Percentiles rank a stretch among this genome's conserved stretches.
phyloP scores from a whole-genome alignment of 2,113 vertebrate species.

The Murina feae region DNA sequence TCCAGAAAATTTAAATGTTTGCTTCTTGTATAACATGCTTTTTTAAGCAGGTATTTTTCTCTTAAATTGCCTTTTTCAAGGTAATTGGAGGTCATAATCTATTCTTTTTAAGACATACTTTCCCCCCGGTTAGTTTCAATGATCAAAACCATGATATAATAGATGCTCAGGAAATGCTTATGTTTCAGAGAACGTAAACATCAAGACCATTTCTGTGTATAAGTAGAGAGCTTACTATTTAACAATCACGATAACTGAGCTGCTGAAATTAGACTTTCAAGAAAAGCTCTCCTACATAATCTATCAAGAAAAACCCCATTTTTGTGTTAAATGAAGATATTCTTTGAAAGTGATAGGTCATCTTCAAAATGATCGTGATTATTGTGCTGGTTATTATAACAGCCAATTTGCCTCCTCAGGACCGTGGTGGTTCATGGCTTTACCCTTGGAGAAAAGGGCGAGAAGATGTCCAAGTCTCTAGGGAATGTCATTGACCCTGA shows the following conservation, averaged over 20 bases:
- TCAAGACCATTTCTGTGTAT: neutral
- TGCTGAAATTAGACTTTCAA: neutral
- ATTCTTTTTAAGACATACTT: neutral
- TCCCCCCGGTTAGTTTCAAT: neutral
- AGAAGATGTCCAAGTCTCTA: slow-evolving; percentile 99
- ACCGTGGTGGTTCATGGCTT: slow-evolving; percentile 94
- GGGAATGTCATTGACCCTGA: slow-evolving; percentile 95
- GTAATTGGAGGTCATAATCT: neutral
- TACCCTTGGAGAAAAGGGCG: slow-evolving; percentile 90
- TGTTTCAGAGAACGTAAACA: neutral
- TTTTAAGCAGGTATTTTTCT: neutral
- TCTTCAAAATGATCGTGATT: neutral
- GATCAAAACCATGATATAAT: neutral
- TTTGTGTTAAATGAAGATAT: neutral
- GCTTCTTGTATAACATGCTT: neutral
- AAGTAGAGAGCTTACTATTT: neutral
- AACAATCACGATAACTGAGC: neutral
- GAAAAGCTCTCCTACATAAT: neutral
- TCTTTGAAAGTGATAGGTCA: neutral
- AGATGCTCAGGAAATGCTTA: neutral
- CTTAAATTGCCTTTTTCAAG: neutral
- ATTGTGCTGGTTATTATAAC: neutral
- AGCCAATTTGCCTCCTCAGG: slow-evolving; percentile 74
- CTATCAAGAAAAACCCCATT: neutral
- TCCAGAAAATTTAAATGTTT: neutral